Evolutionary conservation across 2,888 invertebrate genomes (phyloP).

Genomic region (Apamea anceps): DNA sequence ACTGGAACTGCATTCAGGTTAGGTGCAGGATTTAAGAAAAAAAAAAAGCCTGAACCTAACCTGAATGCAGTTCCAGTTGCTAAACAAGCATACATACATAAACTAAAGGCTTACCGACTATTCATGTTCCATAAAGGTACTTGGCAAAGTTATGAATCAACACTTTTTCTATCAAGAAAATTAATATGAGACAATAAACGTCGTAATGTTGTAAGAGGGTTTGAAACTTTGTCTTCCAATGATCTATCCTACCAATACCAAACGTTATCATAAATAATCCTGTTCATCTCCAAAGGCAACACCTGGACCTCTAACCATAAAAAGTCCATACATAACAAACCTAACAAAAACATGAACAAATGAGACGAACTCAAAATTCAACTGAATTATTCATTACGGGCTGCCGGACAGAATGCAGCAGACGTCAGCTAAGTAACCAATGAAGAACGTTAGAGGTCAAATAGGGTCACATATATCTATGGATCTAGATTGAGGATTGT

Average conservation of each 20-base stretch:
- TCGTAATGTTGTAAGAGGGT: too few relatives aligned
- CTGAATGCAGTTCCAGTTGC: too few relatives aligned
- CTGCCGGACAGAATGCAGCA: slow-evolving; percentile 41
- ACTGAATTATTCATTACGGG: slow-evolving; percentile 65
- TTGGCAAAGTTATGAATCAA: neutral
- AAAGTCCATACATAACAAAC: slow-evolving; percentile 13
- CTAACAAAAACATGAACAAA: slow-evolving; percentile 46
- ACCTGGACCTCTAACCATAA: slow-evolving; percentile 17
- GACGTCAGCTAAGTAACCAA: slow-evolving; percentile 41
- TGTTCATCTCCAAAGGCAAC: neutral
- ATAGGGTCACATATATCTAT: slow-evolving; percentile 45
- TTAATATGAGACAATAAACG: neutral
- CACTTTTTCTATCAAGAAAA: too few relatives aligned
- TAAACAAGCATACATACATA: too few relatives aligned
- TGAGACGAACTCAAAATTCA: slow-evolving; percentile 63
- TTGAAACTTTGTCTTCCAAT: neutral
- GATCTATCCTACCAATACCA: neutral
- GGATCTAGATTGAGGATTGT: slow-evolving; percentile 56
- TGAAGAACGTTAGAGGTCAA: slow-evolving; percentile 56
- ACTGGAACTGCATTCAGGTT: neutral
- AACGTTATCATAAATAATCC: neutral
- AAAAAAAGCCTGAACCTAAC: too few relatives aligned
- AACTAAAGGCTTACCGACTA: neutral
- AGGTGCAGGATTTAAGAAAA: too few relatives aligned
- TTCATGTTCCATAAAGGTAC: too few relatives aligned